Evolutionary conservation across 2,888 invertebrate genomes (phyloP).

Genomic region (Heliconius aoede): DNA sequence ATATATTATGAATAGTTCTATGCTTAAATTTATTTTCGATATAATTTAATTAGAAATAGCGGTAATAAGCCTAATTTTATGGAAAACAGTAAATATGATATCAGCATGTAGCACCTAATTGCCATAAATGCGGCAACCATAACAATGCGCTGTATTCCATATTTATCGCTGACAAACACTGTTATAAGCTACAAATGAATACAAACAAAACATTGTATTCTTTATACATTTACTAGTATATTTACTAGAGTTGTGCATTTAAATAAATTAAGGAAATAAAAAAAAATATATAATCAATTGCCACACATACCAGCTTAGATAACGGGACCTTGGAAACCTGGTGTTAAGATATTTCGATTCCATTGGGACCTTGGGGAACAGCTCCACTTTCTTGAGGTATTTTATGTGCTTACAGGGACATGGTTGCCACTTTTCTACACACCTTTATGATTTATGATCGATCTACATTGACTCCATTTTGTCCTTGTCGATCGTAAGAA

Average conservation of each 20-base stretch:
- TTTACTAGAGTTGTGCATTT: not conserved
- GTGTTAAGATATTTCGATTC: too few species aligned
- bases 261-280: not conserved
- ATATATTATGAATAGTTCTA: too few species aligned
- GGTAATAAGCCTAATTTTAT: not conserved
- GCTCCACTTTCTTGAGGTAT: too few species aligned
- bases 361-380: too few species aligned
- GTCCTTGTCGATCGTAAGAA: not conserved
- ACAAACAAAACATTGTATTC: not conserved
- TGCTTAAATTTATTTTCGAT: not conserved
- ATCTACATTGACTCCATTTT: not conserved
- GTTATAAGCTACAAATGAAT: not conserved
- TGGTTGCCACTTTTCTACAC: too few species aligned
- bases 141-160: not conserved
- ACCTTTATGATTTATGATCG: too few species aligned
- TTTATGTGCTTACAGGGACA: too few species aligned
- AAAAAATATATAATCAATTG: too few species aligned
- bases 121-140: slow-evolving; percentile 7
- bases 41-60: not conserved
- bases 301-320: not conserved
- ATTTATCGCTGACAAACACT: slow-evolving; percentile 12
- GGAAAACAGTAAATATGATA: slow-evolving; percentile 7
- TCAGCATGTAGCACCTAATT: not conserved
- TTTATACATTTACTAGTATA: not conserved
- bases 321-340: too few species aligned